Base-by-base conservation (phyloP, 1,140 invertebrate species). In the Bombus polaris region DNA sequence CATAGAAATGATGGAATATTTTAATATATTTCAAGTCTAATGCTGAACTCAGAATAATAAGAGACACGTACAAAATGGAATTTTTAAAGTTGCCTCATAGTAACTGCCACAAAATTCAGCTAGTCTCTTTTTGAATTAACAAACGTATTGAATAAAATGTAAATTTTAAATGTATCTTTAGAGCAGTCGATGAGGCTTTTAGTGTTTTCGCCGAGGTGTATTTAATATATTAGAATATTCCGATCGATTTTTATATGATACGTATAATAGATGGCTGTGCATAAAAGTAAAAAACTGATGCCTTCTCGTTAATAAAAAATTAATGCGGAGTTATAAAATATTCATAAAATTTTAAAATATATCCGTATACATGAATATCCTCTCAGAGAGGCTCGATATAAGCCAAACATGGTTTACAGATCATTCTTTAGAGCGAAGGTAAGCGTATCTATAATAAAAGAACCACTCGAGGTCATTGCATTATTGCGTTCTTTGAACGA, bases 311-410 rank as follows among this genome's bases (percentile, higher is more conserved):
- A 32, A 32, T 66, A 66, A 15, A 66, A 6, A 32, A 66, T 66
- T 32, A 66, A 66, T 66, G n/a, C 65, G 35, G n/a, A 8, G 5
- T 66, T 66, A 35, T 66, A n/a, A 62, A 66, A 66, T 32, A 66
- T 66, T n/a, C 65, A 66, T 66, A 66, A 66, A 66, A 66, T 66
- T 66, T 66, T 66, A 32, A 66, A 66, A 66, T 32, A 32, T 32
- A 32, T 15, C 15, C n/a, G 15, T n/a, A 66, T 32, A 66, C 65
- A 18, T 8, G n/a, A 6, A 66, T 66, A n/a, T 32, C n/a, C 15
- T 66, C n/a, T 32, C 13, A 66, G n/a, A 66, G 65, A 66, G n/a
- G 2, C n/a, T 18, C 65, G n/a, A 15, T n/a, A n/a, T 35, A 66
- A 32, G 65, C n/a, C 65, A 66, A 66, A 66, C n/a, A 35, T 66